These are phyloP conservation scores for Drosophila orosa DNA, from an alignment of 1,140 invertebrate genomes.

Conservation along the genomic window DNA sequence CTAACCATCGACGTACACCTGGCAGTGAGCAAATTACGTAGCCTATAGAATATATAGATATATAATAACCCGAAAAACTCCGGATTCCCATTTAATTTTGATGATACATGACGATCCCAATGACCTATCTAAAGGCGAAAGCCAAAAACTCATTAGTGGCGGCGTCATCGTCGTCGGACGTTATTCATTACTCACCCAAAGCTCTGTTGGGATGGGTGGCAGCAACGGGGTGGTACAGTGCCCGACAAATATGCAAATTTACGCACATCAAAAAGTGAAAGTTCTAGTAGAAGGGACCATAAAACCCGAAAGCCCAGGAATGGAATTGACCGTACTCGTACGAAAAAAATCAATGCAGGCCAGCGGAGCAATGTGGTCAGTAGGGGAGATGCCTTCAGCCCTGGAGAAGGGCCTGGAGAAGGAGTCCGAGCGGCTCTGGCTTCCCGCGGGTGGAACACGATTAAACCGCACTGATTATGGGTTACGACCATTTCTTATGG, in stretches of 20 bases:
- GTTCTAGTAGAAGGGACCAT: conserved; percentile 41
- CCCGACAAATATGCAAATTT: conserved; percentile 66
- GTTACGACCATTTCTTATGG: conserved; percentile 63
- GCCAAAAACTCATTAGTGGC: conserved; percentile 34
- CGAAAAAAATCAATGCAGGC: conserved; percentile 68
- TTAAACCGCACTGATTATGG: conserved; percentile 70
- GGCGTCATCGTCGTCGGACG: conserved; percentile 44
- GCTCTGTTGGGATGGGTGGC: neutral
- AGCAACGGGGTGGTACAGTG: conserved; percentile 11
- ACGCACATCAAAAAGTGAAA: conserved; percentile 70
- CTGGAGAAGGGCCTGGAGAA: neutral
- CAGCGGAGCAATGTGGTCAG: conserved; percentile 47
- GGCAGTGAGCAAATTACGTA: neutral
- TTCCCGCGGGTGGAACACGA: conserved; percentile 48
- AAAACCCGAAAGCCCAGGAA: conserved; percentile 47
- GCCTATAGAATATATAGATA: no score
- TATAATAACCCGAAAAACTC: neutral
- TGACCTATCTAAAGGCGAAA: conserved; percentile 43
- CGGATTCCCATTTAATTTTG: neutral
- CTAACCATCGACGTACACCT: neutral
- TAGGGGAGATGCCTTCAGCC: conserved; percentile 4
- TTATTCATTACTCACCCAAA: conserved; percentile 56
- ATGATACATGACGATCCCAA: conserved; percentile 29
- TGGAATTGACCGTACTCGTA: conserved; percentile 14
- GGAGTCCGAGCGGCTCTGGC: conserved; percentile 1